phyloP scores from a whole-genome alignment of 30 jellyfish, hydroid and myxozoan genomes.

The Turritopsis rubra region DNA sequence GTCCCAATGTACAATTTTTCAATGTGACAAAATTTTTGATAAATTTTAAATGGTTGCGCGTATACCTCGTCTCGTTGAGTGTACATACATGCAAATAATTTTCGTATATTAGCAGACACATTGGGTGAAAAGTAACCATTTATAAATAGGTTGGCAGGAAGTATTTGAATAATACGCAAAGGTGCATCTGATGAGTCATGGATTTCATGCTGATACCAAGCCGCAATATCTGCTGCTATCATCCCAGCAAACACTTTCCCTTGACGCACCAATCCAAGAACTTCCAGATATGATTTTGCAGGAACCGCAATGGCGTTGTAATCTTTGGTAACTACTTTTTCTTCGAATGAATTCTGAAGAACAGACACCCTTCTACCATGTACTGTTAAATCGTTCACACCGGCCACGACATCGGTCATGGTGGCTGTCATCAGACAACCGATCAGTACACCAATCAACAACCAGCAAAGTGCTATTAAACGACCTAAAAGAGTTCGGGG shows the following conservation, averaged over 20 bases:
- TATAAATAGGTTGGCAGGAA: conserved; percentile 24
- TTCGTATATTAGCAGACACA: neutral
- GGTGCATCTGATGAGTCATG: conserved; percentile 11
- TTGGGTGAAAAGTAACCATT: conserved; percentile 1
- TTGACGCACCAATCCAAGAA: conserved; percentile 24
- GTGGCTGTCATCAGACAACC: conserved; percentile 26
- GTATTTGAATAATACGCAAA: conserved; percentile 1
- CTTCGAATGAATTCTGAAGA: conserved; percentile 26
- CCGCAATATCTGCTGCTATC: conserved; percentile 32
- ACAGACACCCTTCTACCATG: conserved; percentile 14
- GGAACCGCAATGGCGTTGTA: conserved; percentile 2
- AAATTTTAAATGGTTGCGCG: conserved; percentile 4
- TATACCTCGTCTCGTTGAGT: conserved; percentile 8
- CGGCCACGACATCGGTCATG: conserved; percentile 27
- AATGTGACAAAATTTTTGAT: conserved; percentile 15
- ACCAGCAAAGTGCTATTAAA: conserved; percentile 18
- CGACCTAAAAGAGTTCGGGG: conserved; percentile 30
- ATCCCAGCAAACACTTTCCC: conserved; percentile 28
- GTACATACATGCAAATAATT: conserved; percentile 5
- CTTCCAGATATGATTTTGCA: conserved; percentile 21
- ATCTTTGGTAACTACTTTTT: conserved; percentile 14
- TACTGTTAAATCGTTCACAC: conserved; percentile 10
- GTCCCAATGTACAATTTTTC: conserved; percentile 21
- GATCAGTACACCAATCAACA: conserved; percentile 26
- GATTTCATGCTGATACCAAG: conserved; percentile 37